Evolutionary conservation across 2,797 vertebrate genomes (phyloP), one percentile per base, ranked within the genome.

Genomic region (Lutjanus argentimaculatus): DNA sequence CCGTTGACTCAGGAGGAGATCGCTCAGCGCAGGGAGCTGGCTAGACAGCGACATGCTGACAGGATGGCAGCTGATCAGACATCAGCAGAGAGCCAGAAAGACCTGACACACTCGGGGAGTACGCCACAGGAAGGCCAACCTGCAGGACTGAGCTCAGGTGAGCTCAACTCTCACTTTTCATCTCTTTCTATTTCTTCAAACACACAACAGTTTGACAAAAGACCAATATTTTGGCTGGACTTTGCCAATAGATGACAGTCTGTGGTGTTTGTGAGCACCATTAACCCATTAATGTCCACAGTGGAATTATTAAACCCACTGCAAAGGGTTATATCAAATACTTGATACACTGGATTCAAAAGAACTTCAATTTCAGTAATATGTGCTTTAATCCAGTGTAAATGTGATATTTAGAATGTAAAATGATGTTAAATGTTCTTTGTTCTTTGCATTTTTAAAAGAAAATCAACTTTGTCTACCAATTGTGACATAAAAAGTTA

Each of bases 1-100:
- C 97, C 97, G 2, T 92, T 99, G 92, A 97, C 97, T 67, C 97
- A 95, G 75, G 97, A 98, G 77, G 97, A 98, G 92, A 96, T 99
- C 11, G 88, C 93, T 21, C 94, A 96, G 89, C 95, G 98, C 45
- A 94, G 96, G 9, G 97, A 98, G 21, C 67, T 93, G 42, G 97
- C 95, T 0, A 93, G 97, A 69, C 96, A 76, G 86, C 96, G 96
- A 72, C 98, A 98, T 0, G 97, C 97, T 0, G 97, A 98, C 75
- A 97, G 92, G 89, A 63, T 97, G 83, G 94, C 94, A 9, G 94
- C 93, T 11, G 89, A 51, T 66, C 96, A 95, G 88, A 89, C 72
- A 0, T 88, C 88, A 74, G 80, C 89, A 79, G 93, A 92, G 6
- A 77, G 76, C 9, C 11, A 74, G 1, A 93, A 88, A 62, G 87